Conservation (phyloP, 53 echinoderm and acorn worm genomes). For the Glandiceps talaboti region DNA sequence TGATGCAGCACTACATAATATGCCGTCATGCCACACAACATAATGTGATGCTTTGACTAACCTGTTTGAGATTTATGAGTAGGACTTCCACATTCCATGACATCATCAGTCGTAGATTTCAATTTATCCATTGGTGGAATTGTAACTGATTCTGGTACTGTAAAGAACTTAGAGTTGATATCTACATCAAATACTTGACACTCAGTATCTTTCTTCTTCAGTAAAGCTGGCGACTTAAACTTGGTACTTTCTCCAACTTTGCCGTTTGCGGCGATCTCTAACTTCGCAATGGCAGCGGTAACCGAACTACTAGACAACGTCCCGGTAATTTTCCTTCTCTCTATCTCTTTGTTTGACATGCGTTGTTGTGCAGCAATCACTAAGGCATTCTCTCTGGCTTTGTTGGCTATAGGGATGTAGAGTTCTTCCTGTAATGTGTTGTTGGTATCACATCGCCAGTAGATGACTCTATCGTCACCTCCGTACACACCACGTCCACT, state of each 20-base stretch:
- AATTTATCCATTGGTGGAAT: constrained; percentile 34
- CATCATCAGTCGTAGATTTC: neutral
- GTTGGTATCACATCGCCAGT: constrained; percentile 98
- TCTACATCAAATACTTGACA: constrained; percentile 46
- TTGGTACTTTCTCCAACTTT: neutral
- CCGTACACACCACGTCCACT: constrained; percentile 70
- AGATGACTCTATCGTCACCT: constrained; percentile 83
- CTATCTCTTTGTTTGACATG: constrained; percentile 59
- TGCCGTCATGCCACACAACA: too few species aligned
- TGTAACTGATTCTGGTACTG: constrained; percentile 36
- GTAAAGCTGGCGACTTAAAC: neutral
- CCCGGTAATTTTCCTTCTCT: constrained; percentile 58
- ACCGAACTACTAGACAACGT: constrained; percentile 81
- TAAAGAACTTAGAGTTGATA: constrained; percentile 77
- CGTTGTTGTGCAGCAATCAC: constrained; percentile 93
- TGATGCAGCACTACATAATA: too few species aligned
- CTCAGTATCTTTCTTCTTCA: constrained; percentile 8
- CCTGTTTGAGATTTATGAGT: neutral
- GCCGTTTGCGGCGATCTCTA: constrained; percentile 49
- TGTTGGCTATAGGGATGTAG: constrained; percentile 76
- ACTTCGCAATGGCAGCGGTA: constrained; percentile 79
- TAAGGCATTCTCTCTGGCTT: constrained; percentile 78
- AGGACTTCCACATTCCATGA: too few species aligned
- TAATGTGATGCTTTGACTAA: too few species aligned
- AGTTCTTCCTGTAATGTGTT: constrained; percentile 69